Base-by-base conservation (phyloP, 2,113 vertebrate genomes). In the Cnemophilus loriae region DNA sequence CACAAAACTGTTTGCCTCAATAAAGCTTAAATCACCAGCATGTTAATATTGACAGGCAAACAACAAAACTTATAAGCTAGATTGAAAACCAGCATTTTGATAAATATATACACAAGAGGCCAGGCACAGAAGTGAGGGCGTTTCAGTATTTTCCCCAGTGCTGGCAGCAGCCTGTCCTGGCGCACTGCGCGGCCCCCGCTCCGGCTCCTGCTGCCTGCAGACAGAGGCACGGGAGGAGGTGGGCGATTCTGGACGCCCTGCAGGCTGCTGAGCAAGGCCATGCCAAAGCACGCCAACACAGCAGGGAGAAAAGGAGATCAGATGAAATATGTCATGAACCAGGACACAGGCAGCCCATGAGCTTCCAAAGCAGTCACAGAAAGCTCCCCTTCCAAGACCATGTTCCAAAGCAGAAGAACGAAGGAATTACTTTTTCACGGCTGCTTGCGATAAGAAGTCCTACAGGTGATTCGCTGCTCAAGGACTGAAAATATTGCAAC, bases 151-250 rank as follows among this genome's bases (percentile, higher is more conserved):
- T 64, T 52, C 28, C 57, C 65, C 11, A 1, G 3, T 2, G 55
- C 10, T 10, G 3, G 32, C 47, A 7, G 5, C 0, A 16, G 10
- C 41, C 50, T 2, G 4, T 46, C 23, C n/a, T 4, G 32, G 27
- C 0, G 3, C 65, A 0, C 6, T 0, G 33, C 11, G 1, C 0
- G 2, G 44, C 16, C 39, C 39, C 21, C 1, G 1, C 60, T 9
- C 10, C 0, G 42, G 42, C 30, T 27, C 1, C 2, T 1, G 24
- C 35, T 20, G 33, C 55, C 37, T 1, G 15, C 6, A 20, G 59
- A 11, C 32, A 9, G 27, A 3, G 67, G 35, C 18, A 2, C 8
- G 0, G 50, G 15, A 24, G 35, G 39, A 44, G 35, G 1, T 1
- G 3, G 6, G 39, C 17, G 6, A 19, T 13, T 5, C 8, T 3